Evolutionary conservation across 2,888 invertebrate species (phyloP), one percentile per base, ranked within the genome.

Genomic region (Euphydryas editha): DNA sequence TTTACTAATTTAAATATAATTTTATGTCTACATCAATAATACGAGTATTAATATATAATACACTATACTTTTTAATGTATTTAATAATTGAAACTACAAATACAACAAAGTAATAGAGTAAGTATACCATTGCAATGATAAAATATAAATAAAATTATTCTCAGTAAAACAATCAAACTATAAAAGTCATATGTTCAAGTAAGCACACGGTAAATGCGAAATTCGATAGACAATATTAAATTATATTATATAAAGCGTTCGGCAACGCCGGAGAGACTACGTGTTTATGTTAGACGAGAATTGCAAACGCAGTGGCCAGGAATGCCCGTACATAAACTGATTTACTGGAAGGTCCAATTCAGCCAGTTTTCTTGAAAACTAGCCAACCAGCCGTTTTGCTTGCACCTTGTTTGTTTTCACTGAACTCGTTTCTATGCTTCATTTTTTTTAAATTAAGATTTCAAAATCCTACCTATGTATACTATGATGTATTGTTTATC

Each of bases 311-410:
- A 69, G 60, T 58, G 69, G 64, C 60, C 58, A 69, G 60, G 67
- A 62, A 67, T 61, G 68, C 64, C 57, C 58, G 69, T 61, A 61
- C 63, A 61, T 55, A 64, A 69, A 64, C 67, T 69, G 69, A 69
- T 69, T 69, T 69, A 69, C 61, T 64, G 60, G 57, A 49, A 69
- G 67, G 57, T 67, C 60, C 69, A 69, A 67, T 67, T 69, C 67
- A 64, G 63, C 60, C 67, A 42, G 39, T 63, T 63, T 67, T 61
- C 69, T 69, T 69, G 63, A 69, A 69, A 61, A 67, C 61, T 58
- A 37, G 67, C 64, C 67, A 69, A 69, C 60, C 51, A 64, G 47
- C 60, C 55, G 47, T 63, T 63, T 56, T 51, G 37, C 47, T 69
- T 58, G 54, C 37, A 42, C 54, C 58, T 21, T 63, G 21, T 66